Percentiles rank a stretch among this genome's conserved stretches.
These are phyloP conservation scores for Fopius arisanus DNA, from an alignment of 1,140 invertebrate genomes.

Conservation along the genomic window DNA sequence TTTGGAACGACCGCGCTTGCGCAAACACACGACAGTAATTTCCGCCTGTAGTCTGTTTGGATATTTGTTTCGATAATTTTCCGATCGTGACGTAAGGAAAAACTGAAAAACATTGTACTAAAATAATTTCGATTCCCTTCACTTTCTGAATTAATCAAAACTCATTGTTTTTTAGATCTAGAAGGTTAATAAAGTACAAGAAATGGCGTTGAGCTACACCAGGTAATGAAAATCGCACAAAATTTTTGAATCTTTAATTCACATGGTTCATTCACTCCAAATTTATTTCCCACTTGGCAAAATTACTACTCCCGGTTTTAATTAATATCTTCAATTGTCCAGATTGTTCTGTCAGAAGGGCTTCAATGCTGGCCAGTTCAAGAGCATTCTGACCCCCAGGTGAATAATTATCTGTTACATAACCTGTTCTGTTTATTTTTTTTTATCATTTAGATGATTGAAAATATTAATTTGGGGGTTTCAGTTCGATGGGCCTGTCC, in stretches of 20 bases:
- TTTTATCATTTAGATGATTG: neutral
- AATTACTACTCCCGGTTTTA: neutral
- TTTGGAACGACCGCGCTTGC: too few species aligned
- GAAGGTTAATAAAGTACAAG: neutral
- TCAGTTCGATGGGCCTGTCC: slow-evolving; percentile 24
- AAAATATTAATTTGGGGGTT: neutral
- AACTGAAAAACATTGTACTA: neutral
- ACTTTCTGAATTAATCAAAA: neutral
- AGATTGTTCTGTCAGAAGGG: neutral
- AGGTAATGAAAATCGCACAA: neutral
- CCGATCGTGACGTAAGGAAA: slow-evolving; percentile 4
- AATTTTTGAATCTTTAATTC: neutral
- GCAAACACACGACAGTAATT: too few species aligned
- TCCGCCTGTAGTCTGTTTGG: too few species aligned
- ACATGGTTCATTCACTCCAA: too few species aligned
- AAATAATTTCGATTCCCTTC: neutral
- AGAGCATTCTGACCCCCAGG: neutral
- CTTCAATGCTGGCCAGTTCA: neutral
- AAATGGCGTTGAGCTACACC: slow-evolving; percentile 1
- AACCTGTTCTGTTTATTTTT: neutral
- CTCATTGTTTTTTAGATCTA: neutral
- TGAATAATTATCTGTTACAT: neutral
- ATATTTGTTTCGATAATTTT: neutral
- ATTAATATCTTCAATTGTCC: neutral
- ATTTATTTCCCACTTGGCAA: neutral